Base-by-base conservation (phyloP, 64 coral and sea anemone genomes). In the Pachyseris speciosa region DNA sequence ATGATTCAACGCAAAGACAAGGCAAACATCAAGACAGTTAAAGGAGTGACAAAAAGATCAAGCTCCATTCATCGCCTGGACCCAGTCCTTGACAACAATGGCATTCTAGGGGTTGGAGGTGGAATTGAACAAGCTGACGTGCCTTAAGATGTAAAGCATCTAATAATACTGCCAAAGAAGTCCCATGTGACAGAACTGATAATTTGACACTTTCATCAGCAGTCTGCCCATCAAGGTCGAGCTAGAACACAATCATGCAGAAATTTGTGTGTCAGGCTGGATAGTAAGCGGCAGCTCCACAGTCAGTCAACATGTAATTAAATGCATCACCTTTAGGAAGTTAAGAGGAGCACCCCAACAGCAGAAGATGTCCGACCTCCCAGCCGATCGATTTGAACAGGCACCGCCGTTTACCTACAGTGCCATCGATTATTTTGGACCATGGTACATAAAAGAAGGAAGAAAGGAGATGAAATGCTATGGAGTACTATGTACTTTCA, bases 361-460 rank as follows among this genome's bases (percentile, higher is more conserved):
- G 50, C 74, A 78, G 50, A 78, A 78, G 74, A 78, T 78, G 44
- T 11, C 74, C 22, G 26, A 78, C 39, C 74, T 78, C 25, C 74
- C 74, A 13, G 6, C 1, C 1, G 74, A 78, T 40, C 42, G 45
- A 16, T 8, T 78, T 26, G 27, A 78, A 34, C n/a, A 48, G 15
- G 50, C 12, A 5, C 5, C 74, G n/a, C 74, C 74, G 12, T 78
- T 78, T 78, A 78, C 74, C 20, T 78, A 51, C 45, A 68, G 39
- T 4, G 45, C 20, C 13, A 40, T 75, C 7, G 38, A 75, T 29
- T 75, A 51, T 15, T 78, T 78, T 10, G 74, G 43, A 28, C 74
- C 57, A 3, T 61, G 3, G 4, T 61, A 27, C 9, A 61, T 61
- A 61, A 61, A 61, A 24, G 25, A 61, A 61, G 58, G 58, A 61